A percentile compares a stretch with the other conserved stretches of the same genome.
Evolutionary conservation across 2,113 vertebrate genomes (phyloP).

Genomic region (Entelurus aequoreus): DNA sequence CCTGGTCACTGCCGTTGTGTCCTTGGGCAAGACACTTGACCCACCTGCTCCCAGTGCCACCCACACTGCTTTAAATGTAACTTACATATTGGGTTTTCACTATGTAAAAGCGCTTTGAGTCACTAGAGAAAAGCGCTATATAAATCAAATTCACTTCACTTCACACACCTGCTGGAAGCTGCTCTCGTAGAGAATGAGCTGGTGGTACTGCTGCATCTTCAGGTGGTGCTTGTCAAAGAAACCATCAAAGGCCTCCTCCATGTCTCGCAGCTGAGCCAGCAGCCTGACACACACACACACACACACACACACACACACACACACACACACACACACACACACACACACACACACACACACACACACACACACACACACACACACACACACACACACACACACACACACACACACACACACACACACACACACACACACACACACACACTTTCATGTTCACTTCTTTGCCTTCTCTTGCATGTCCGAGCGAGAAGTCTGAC

Average conservation of each 20-base stretch:
- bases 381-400: background rate
- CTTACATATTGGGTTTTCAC: too few species aligned
- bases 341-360: background rate
- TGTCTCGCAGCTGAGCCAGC: constrained; percentile 86
- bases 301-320: background rate
- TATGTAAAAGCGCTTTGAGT: too few species aligned
- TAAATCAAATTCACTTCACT: background rate
- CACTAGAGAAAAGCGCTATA: too few species aligned
- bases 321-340: background rate
- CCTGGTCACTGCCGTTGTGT: too few species aligned
- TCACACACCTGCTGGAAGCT: constrained; percentile 85
- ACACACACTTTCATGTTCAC: background rate
- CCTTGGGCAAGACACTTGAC: too few species aligned
- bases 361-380: constrained; percentile 5
- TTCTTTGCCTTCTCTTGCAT: too few species aligned
- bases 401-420: constrained; percentile 3
- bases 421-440: constrained; percentile 3
- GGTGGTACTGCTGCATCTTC: constrained; percentile 92
- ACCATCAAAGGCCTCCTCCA: constrained; percentile 94
- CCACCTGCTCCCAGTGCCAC: too few species aligned
- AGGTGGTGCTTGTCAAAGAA: constrained; percentile 98
- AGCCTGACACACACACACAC: constrained; percentile 68
- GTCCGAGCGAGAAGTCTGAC: constrained; percentile 44
- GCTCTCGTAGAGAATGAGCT: constrained; percentile 87
- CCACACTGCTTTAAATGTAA: too few species aligned